phyloP scores from a whole-genome alignment of 2,797 vertebrate genomes.

The Tadarida brasiliensis region DNA sequence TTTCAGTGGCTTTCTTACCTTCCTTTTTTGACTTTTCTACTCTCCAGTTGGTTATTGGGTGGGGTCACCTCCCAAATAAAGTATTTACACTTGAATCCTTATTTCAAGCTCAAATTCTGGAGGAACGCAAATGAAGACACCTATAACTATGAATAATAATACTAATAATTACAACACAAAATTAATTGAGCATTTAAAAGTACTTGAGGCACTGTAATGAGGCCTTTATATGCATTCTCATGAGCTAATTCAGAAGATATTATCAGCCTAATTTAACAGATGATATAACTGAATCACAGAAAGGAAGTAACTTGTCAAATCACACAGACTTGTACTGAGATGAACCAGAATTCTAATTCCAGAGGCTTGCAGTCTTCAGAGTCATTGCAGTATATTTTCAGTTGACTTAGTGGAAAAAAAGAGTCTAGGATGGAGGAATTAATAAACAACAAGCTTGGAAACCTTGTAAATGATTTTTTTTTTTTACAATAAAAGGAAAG shows the following conservation, averaged over 20 bases:
- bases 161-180: constrained; percentile 14
- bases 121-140: neutral
- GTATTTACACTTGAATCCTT: constrained; percentile 19
- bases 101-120: constrained; percentile 36
- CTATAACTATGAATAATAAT: constrained; percentile 7
- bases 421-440: neutral
- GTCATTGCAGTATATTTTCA: neutral
- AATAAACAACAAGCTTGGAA: neutral
- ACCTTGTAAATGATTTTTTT: neutral
- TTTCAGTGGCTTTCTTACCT: neutral
- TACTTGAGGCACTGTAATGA: neutral
- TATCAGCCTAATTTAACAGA: constrained; percentile 30
- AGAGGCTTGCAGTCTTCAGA: constrained; percentile 16
- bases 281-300: constrained; percentile 57
- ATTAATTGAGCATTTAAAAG: constrained; percentile 32
- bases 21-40: neutral
- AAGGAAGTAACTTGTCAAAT: constrained; percentile 4
- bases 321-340: neutral
- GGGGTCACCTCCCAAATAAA: neutral
- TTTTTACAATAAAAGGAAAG: constrained; percentile 9
- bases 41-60: neutral
- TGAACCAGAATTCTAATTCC: constrained; percentile 44
- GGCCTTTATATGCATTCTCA: neutral
- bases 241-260: constrained; percentile 7
- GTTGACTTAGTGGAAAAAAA: neutral